Conservation (phyloP, 2,888 invertebrate genomes). For the Synanthedon vespiformis region DNA sequence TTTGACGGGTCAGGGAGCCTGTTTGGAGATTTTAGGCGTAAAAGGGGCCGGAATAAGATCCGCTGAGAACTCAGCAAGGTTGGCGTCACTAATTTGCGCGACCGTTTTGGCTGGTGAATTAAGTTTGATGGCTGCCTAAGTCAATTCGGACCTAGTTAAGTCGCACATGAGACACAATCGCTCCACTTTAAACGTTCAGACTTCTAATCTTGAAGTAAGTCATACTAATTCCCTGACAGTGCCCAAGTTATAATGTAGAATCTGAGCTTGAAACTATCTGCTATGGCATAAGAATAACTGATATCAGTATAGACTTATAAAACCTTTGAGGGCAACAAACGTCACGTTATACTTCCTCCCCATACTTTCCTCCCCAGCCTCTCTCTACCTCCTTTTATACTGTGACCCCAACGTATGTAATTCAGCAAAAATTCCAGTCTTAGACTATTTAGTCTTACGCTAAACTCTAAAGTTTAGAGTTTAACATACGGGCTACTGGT, state of each 20-base stretch:
- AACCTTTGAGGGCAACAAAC: too few relatives aligned
- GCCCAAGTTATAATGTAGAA: constrained; percentile 40
- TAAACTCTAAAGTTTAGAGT: too few relatives aligned
- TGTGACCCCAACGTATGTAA: too few relatives aligned
- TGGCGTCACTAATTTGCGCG: constrained; percentile 92
- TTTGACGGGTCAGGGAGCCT: constrained; percentile 90
- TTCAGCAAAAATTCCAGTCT: too few relatives aligned
- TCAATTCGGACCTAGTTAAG: constrained; percentile 94
- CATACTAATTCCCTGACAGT: constrained; percentile 32
- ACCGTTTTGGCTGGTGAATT: constrained; percentile 98
- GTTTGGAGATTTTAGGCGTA: constrained; percentile 88
- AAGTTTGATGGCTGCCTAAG: constrained; percentile 95
- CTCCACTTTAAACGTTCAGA: constrained; percentile 60
- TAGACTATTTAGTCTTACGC: too few relatives aligned
- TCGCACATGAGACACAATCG: constrained; percentile 97
- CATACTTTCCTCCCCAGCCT: too few relatives aligned
- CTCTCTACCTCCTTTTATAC: too few relatives aligned
- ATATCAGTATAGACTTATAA: too few relatives aligned
- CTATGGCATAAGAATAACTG: too few relatives aligned
- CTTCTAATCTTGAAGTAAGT: constrained; percentile 13
- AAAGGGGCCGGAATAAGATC: constrained; percentile 81
- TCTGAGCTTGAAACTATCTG: too few relatives aligned
- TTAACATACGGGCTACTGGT: too few relatives aligned
- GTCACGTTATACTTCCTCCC: too few relatives aligned
- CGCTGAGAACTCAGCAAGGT: constrained; percentile 88